Percentiles rank a stretch among this genome's conserved stretches.
phyloP scores from a whole-genome alignment of 2,113 vertebrate genomes.

The Ptilonorhynchus violaceus region DNA sequence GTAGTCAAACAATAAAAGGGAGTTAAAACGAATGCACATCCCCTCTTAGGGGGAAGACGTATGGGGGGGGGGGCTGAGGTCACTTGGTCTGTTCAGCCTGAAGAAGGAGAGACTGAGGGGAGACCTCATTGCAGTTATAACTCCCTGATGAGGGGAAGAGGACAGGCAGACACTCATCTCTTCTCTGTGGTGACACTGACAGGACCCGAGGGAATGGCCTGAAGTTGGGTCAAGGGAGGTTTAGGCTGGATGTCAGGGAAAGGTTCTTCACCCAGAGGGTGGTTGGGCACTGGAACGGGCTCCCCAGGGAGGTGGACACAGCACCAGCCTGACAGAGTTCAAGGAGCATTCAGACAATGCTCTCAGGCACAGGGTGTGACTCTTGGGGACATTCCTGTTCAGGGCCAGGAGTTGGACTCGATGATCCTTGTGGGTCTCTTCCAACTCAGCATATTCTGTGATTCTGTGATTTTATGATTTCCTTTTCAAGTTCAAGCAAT shows the following conservation, averaged over 20 bases:
- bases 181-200: neutral
- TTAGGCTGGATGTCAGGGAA: neutral
- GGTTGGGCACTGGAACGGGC: fast-evolving
- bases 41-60: neutral
- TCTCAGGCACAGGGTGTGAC: neutral
- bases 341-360: neutral
- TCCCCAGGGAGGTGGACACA: neutral
- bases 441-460: neutral
- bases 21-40: neutral
- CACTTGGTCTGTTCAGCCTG: neutral
- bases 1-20: neutral
- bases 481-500: neutral
- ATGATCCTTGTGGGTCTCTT: too few species aligned
- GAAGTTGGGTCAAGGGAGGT: neutral
- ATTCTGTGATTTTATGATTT: neutral
- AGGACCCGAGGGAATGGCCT: neutral
- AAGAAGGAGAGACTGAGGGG: neutral
- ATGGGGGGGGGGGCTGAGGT: neutral
- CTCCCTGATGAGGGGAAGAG: neutral
- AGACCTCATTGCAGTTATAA: neutral
- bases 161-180: neutral
- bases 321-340: neutral
- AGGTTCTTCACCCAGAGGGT: neutral
- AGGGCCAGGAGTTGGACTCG: too few species aligned
- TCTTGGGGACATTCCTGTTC: neutral